These are phyloP conservation scores for Octopus sinensis DNA, from an alignment of 1,140 invertebrate species.

Conservation along the genomic window DNA sequence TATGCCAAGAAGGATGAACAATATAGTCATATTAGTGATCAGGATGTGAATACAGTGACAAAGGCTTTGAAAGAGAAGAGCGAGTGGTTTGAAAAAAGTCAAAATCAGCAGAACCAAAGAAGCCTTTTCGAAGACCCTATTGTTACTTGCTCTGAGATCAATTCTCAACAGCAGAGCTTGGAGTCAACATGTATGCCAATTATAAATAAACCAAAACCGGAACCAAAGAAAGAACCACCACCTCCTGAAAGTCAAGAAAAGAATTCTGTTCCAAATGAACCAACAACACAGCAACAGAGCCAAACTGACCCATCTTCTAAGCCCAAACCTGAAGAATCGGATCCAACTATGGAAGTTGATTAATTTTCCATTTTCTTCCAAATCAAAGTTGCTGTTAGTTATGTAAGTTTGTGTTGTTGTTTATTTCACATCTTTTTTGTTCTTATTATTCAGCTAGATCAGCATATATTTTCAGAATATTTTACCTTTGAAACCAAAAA, in stretches of 20 bases:
- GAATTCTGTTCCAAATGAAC: conserved; percentile 6
- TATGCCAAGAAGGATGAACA: conserved; percentile 68
- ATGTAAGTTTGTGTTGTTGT: no score
- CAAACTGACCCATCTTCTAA: conserved; percentile 14
- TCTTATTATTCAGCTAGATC: no score
- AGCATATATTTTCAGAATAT: no score
- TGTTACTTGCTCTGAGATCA: conserved; percentile 74
- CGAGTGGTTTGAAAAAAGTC: conserved; percentile 73
- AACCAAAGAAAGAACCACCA: conserved; percentile 64
- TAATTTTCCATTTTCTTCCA: conserved; percentile 21
- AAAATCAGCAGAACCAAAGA: conserved; percentile 64
- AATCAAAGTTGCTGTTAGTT: no score
- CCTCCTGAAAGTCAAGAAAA: conserved; percentile 53
- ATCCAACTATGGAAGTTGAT: conserved; percentile 47
- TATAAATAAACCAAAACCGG: conserved; percentile 80
- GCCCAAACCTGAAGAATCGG: conserved; percentile 21
- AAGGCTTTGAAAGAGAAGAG: conserved; percentile 60
- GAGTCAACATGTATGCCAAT: conserved; percentile 71
- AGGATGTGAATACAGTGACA: conserved; percentile 72
- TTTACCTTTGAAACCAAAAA: no score
- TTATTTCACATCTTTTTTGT: no score
- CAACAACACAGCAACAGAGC: conserved; percentile 22
- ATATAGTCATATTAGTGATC: conserved; percentile 77
- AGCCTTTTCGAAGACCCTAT: conserved; percentile 66
- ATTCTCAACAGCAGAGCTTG: conserved; percentile 66